A percentile compares a stretch with the other conserved stretches of the same genome.
These are phyloP conservation scores for Macrotus californicus DNA, from an alignment of 2,113 vertebrate genomes.

Conservation along the genomic window DNA sequence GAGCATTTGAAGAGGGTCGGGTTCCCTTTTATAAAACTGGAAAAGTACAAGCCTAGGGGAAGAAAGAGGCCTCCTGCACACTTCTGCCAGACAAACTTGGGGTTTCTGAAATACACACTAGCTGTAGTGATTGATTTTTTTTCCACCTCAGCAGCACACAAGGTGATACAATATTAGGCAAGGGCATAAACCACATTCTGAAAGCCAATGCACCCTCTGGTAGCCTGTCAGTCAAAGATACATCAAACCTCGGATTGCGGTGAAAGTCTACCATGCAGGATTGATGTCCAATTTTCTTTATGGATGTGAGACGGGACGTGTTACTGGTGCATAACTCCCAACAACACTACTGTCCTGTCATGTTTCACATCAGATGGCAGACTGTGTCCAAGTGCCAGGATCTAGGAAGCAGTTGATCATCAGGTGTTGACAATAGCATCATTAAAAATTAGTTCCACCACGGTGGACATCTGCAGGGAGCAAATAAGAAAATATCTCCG, in stretches of 20 bases:
- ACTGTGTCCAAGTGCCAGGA: not conserved
- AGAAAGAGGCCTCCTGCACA: not conserved
- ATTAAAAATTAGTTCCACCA: conserved; percentile 21
- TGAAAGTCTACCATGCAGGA: not conserved
- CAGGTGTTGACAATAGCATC: not conserved
- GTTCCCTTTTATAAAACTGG: not conserved
- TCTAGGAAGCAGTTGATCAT: not conserved
- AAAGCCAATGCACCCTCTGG: not conserved
- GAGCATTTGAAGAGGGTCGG: not conserved
- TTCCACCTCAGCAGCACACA: not conserved
- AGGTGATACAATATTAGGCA: conserved; percentile 4
- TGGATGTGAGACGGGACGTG: conserved; percentile 20
- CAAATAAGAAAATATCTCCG: not conserved
- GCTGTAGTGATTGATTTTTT: conserved; percentile 39
- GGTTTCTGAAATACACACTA: conserved; percentile 39
- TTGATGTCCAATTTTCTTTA: conserved; percentile 45
- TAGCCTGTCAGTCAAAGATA: conserved; percentile 55
- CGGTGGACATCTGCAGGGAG: not conserved
- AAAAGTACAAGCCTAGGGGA: not conserved
- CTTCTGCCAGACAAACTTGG: not conserved
- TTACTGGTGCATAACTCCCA: not conserved
- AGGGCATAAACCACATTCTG: conserved; percentile 14
- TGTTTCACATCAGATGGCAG: conserved; percentile 6
- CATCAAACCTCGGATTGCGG: not conserved
- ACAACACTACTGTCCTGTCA: not conserved